Percentiles rank a stretch among this genome's conserved stretches.
phyloP scores from a whole-genome alignment of 2,888 invertebrate species.

The Caenorhabditis auriculariae region DNA sequence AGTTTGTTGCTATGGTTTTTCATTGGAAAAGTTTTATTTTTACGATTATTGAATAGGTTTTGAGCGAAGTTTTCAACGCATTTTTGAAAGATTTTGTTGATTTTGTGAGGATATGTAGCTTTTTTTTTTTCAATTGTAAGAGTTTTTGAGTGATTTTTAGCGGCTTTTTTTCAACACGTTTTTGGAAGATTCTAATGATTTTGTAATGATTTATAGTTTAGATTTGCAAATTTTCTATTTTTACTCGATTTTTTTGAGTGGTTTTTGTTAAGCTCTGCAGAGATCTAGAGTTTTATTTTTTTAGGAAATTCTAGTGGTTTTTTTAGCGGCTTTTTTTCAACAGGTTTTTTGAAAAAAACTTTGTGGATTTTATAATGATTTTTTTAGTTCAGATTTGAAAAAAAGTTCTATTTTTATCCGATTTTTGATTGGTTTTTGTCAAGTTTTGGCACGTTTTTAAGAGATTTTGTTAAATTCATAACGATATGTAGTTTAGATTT shows the following conservation, averaged over 20 bases:
- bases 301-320: background rate
- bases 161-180: background rate
- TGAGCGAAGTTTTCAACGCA: background rate
- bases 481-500: no score
- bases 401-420: background rate
- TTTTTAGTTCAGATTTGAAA: background rate
- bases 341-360: background rate
- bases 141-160: background rate
- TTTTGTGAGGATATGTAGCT: background rate
- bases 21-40: no score
- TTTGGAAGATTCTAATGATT: background rate
- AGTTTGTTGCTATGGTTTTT: no score
- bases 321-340: background rate
- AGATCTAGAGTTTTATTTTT: background rate
- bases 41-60: background rate
- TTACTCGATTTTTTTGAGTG: background rate
- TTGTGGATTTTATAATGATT: background rate
- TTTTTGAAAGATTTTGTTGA: background rate
- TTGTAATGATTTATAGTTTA: background rate
- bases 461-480: no score
- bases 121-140: background rate
- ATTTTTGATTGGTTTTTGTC: background rate
- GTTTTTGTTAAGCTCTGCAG: background rate
- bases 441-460: no score
- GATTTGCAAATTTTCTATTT: background rate